phyloP scores from a whole-genome alignment of 2,113 vertebrate species.

The Prunella fulvescens region DNA sequence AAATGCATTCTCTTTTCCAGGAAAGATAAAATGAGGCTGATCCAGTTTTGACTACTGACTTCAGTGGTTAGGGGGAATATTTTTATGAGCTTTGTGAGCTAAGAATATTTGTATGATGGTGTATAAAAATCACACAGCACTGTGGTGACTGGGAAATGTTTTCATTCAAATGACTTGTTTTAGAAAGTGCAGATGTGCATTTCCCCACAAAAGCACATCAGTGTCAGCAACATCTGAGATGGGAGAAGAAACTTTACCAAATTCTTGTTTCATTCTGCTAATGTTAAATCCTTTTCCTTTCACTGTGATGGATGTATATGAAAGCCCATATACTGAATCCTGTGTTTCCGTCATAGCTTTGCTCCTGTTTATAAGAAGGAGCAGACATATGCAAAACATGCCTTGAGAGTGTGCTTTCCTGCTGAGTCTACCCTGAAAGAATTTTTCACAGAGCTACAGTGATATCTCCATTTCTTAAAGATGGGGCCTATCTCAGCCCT shows the following conservation, averaged over 20 bases:
- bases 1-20: neutral
- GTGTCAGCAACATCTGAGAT: neutral
- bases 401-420: neutral
- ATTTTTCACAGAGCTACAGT: neutral
- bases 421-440: neutral
- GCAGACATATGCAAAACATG: neutral
- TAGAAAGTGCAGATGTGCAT: neutral
- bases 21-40: neutral
- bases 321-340: neutral
- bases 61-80: neutral
- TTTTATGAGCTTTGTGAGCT: neutral
- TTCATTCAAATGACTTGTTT: neutral
- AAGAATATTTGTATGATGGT: neutral
- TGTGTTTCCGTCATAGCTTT: neutral
- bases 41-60: neutral
- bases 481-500: neutral
- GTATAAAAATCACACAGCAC: neutral
- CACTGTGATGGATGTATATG: rapidly evolving
- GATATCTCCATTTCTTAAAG: neutral
- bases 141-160: neutral
- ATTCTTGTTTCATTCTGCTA: neutral
- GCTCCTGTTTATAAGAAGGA: neutral
- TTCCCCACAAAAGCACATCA: neutral
- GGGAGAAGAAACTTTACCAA: neutral
- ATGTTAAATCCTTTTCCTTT: neutral